These are phyloP conservation scores for Coilia nasus DNA, from an alignment of 2,797 vertebrate species.

Conservation along the genomic window DNA sequence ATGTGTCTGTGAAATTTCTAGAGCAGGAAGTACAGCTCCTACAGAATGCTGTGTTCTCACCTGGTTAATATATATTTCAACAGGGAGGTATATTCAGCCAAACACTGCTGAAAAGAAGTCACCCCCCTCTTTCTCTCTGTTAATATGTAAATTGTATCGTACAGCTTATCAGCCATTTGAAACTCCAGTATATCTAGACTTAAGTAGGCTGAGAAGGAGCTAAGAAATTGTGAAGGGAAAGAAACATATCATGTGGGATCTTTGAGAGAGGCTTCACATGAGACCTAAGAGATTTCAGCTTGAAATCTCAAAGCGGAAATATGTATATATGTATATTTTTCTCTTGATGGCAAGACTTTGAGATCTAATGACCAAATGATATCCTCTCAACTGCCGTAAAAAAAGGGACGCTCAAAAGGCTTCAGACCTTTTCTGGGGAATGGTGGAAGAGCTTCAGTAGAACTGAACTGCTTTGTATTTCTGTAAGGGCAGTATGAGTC, in stretches of 20 bases:
- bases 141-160: background rate
- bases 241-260: background rate
- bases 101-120: background rate
- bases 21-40: background rate
- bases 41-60: background rate
- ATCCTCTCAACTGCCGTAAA: background rate
- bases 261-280: background rate
- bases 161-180: background rate
- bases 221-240: background rate
- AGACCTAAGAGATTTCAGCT: background rate
- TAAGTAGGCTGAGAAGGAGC: background rate
- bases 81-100: background rate
- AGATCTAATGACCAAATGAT: background rate
- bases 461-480: constrained; percentile 9
- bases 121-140: background rate
- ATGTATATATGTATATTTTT: background rate
- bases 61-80: background rate
- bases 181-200: background rate
- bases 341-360: background rate
- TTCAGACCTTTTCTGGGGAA: background rate
- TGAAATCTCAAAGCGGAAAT: background rate
- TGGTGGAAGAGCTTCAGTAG: background rate
- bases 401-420: background rate
- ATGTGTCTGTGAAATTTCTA: background rate
- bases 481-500: background rate